phyloP scores from a whole-genome alignment of 2,888 invertebrate genomes.

The Lochmaea crataegi region DNA sequence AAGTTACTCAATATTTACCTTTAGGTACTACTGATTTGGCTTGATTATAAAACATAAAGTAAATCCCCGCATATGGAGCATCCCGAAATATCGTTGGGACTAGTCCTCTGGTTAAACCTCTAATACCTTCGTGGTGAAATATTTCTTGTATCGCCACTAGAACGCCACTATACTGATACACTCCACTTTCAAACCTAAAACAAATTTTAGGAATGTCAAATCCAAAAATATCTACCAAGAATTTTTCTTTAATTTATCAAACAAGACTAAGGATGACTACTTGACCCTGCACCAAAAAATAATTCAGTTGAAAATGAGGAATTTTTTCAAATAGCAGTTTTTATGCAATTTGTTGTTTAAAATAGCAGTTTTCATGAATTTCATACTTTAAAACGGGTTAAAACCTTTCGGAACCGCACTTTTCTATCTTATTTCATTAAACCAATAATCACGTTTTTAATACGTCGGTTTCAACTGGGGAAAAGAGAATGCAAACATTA shows the following conservation, averaged over 20 bases:
- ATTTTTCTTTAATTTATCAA: neutral
- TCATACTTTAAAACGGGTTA: no score
- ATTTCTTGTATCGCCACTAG: constrained; percentile 32
- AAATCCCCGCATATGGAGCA: constrained; percentile 34
- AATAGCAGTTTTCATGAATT: no score
- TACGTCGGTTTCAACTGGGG: no score
- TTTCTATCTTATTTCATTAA: no score
- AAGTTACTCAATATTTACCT: constrained; percentile 15
- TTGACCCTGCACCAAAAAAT: no score
- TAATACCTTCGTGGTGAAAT: constrained; percentile 33
- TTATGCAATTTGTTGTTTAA: no score
- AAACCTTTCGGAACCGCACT: no score
- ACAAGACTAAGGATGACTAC: neutral
- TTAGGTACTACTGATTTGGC: constrained; percentile 23
- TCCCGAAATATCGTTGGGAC: constrained; percentile 34
- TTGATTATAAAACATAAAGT: constrained; percentile 34
- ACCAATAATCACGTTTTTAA: no score
- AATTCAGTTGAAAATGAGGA: no score
- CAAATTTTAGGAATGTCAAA: neutral
- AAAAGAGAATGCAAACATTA: no score
- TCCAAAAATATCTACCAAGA: neutral
- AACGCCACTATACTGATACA: constrained; percentile 30
- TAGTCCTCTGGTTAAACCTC: constrained; percentile 33
- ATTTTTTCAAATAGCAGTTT: no score
- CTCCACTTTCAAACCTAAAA: constrained; percentile 33